Evolutionary conservation across 92 coral and sea anemone genomes (phyloP), one percentile per base, ranked within the genome.

Genomic region (Epizoanthus illoricatus): DNA sequence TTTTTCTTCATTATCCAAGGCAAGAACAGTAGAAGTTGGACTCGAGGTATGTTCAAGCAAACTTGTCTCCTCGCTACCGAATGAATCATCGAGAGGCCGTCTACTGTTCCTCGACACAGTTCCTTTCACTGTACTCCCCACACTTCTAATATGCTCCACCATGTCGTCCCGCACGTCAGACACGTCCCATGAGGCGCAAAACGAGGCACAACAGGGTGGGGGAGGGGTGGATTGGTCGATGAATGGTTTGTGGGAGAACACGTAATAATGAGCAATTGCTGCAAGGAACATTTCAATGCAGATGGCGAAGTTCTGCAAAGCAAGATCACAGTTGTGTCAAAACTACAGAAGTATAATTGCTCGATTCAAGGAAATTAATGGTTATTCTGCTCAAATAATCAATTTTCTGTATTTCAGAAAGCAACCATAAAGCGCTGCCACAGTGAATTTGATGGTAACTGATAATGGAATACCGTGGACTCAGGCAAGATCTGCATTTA

Each of bases 211-310:
- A 82, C 98, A 94, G 84, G 97, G 98, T 73, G 91, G 95, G 47
- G 98, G 87, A 69, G 97, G 96, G 85, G 92, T 85, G 80, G 73
- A 45, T 20, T 88, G 92, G 85, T 94, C 98, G 78, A 94, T 71
- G 73, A 82, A 94, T 24, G 98, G 98, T 75, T 89, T 90, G 86
- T 94, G 96, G 19, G 98, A 92, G 86, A 94, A 94, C 64, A 87
- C 92, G 84, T 90, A 94, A 78, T 92, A 94, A 76, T 94, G 98
- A 28, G 92, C 94, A 33, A 94, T 83, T 21, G 98, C 98, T 45
- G 93, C 94, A 71, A 94, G 76, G 69, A 92, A 90, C 98, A 94
- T 94, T 86, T 94, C 98, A 43, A 94, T 84, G 86, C 98, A 94
- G 47, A 94, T 86, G 40, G 92, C 52, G 75, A 94, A 94, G 80